phyloP scores from a whole-genome alignment of 1,140 invertebrate species.

The Zelostemma sp. region DNA sequence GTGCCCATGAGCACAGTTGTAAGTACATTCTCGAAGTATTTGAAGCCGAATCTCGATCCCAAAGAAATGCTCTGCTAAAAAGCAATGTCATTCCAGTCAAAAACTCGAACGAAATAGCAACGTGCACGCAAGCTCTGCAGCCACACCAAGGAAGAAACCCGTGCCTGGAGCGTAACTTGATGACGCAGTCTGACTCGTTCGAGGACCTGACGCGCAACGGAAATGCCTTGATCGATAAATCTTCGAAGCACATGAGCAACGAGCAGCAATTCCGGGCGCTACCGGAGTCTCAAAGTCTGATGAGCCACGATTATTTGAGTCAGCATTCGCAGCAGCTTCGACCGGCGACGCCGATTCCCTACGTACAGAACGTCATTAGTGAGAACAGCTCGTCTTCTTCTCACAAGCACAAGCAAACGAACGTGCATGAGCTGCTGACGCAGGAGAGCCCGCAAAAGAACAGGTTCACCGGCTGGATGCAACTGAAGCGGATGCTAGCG shows the following conservation, averaged over 20 bases:
- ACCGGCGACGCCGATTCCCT: conserved; percentile 77
- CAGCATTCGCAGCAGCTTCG: conserved; percentile 58
- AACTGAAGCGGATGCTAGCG: conserved; percentile 51
- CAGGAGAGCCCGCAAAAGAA: conserved; percentile 23
- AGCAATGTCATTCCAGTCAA: conserved; percentile 59
- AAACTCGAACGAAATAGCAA: conserved; percentile 69
- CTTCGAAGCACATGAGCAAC: conserved; percentile 73
- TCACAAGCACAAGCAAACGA: conserved; percentile 69
- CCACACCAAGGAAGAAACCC: conserved; percentile 92
- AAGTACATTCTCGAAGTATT: conserved; percentile 32
- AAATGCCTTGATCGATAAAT: conserved; percentile 79
- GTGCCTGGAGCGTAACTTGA: conserved; percentile 88
- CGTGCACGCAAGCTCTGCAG: conserved; percentile 72
- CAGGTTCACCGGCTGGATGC: conserved; percentile 41
- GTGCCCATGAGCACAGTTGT: conserved; percentile 62
- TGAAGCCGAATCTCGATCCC: too few species aligned
- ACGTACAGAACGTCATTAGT: conserved; percentile 82
- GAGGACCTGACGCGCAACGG: conserved; percentile 73
- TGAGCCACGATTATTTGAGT: conserved; percentile 69
- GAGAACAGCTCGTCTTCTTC: conserved; percentile 48
- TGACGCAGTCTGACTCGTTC: conserved; percentile 72
- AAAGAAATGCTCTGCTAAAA: too few species aligned
- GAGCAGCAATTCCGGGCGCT: conserved; percentile 55
- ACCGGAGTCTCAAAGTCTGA: conserved; percentile 69
- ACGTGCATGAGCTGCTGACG: conserved; percentile 56